Evolutionary conservation across 2,113 vertebrate species (phyloP).

Genomic region (Osmerus eperlanus): DNA sequence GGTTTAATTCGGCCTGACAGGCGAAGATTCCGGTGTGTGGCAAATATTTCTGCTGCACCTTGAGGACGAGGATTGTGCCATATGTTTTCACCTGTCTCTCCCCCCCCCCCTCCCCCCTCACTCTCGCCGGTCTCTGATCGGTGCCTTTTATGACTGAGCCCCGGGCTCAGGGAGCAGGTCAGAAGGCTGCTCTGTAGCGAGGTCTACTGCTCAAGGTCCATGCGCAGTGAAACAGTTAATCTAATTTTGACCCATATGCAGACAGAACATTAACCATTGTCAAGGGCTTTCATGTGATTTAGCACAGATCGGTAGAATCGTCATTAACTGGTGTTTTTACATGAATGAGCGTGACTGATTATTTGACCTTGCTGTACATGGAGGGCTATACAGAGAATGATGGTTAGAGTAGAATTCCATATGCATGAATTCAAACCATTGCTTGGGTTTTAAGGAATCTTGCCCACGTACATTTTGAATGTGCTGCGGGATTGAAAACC

Average conservation of each 20-base stretch:
- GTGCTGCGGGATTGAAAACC: neutral
- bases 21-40: conserved; percentile 21
- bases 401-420: no score
- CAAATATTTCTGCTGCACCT: conserved; percentile 30
- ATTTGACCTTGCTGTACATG: conserved; percentile 24
- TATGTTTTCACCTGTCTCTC: conserved; percentile 38
- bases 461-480: neutral
- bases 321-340: conserved; percentile 21
- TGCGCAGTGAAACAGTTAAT: neutral
- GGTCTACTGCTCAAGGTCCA: no score
- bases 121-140: conserved; percentile 27
- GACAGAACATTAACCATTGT: conserved; percentile 12
- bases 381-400: neutral
- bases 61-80: conserved; percentile 29
- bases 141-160: conserved; percentile 13
- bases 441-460: no score
- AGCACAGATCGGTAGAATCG: conserved; percentile 15
- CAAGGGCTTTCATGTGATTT: conserved; percentile 10
- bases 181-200: neutral
- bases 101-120: conserved; percentile 8
- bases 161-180: conserved; percentile 13
- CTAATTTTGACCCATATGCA: conserved; percentile 11
- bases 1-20: conserved; percentile 50
- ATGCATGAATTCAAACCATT: no score
- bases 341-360: conserved; percentile 14